Evolutionary conservation across 2,888 invertebrate genomes (phyloP).

Genomic region (Lasioglossum villosulum): DNA sequence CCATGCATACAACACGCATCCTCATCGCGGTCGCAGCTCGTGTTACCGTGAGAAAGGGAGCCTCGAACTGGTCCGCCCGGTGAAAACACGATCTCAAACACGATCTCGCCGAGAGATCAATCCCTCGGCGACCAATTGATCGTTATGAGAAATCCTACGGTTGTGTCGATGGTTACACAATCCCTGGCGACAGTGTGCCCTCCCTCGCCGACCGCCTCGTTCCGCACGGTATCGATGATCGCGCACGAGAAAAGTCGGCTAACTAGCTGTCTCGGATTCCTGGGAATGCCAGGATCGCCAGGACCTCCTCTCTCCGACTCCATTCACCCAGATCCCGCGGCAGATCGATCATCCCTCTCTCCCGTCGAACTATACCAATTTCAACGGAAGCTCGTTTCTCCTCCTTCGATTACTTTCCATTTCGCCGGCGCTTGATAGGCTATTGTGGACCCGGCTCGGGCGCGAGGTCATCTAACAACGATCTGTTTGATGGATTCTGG

Average conservation of each 20-base stretch:
- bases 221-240: slow-evolving; percentile 28
- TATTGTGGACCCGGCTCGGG: not conserved
- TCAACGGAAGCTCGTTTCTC: not conserved
- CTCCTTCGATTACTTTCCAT: slow-evolving; percentile 15
- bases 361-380: not conserved
- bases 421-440: not conserved
- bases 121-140: slow-evolving; percentile 61
- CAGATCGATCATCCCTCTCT: slow-evolving; percentile 10
- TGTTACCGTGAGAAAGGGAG: slow-evolving; percentile 70
- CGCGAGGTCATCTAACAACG: not conserved
- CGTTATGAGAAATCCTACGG: slow-evolving; percentile 65
- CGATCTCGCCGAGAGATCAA: slow-evolving; percentile 2
- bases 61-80: slow-evolving; percentile 55
- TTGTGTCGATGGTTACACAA: slow-evolving; percentile 59
- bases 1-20: slow-evolving; percentile 5
- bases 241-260: not conserved
- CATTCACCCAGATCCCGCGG: not conserved
- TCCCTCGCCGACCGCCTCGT: not conserved
- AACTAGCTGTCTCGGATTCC: slow-evolving; percentile 50
- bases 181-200: slow-evolving; percentile 21
- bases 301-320: not conserved
- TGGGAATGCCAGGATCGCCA: slow-evolving; percentile 38
- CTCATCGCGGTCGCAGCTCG: slow-evolving; percentile 59
- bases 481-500: slow-evolving; percentile 10
- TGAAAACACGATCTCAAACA: slow-evolving; percentile 64